phyloP scores from a whole-genome alignment of 2,797 vertebrate species.

The Scyliorhinus canicula region DNA sequence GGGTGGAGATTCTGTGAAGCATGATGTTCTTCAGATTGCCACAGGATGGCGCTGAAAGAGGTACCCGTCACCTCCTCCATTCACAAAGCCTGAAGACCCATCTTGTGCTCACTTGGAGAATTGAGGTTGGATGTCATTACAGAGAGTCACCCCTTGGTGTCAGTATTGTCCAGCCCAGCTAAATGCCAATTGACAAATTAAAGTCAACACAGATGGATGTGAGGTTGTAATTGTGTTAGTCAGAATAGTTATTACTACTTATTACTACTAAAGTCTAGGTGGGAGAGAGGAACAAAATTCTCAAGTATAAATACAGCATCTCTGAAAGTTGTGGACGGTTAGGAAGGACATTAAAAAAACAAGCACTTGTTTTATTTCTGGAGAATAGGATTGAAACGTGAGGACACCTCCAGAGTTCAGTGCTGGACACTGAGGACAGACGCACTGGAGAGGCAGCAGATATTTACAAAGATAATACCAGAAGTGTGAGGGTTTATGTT shows the following conservation, averaged over 20 bases:
- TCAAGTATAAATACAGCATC: neutral
- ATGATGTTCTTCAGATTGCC: neutral
- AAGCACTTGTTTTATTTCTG: neutral
- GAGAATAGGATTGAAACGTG: neutral
- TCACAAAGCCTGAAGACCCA: neutral
- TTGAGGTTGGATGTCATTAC: neutral
- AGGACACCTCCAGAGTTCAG: no score
- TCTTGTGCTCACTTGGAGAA: neutral
- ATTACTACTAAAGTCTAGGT: neutral
- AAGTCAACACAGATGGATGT: no score
- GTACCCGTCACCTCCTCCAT: no score
- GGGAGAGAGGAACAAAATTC: neutral
- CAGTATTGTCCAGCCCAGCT: neutral
- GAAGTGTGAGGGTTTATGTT: no score
- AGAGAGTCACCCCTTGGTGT: neutral
- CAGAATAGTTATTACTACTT: no score
- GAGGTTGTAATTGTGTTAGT: no score
- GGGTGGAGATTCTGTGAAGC: neutral
- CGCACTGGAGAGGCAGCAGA: no score
- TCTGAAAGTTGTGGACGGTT: neutral
- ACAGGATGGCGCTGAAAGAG: neutral
- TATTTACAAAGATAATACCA: no score
- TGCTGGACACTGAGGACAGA: no score
- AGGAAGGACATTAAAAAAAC: neutral
- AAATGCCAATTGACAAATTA: neutral